These are phyloP conservation scores for Dynastes maya DNA, from an alignment of 2,888 invertebrate species.

Conservation along the genomic window DNA sequence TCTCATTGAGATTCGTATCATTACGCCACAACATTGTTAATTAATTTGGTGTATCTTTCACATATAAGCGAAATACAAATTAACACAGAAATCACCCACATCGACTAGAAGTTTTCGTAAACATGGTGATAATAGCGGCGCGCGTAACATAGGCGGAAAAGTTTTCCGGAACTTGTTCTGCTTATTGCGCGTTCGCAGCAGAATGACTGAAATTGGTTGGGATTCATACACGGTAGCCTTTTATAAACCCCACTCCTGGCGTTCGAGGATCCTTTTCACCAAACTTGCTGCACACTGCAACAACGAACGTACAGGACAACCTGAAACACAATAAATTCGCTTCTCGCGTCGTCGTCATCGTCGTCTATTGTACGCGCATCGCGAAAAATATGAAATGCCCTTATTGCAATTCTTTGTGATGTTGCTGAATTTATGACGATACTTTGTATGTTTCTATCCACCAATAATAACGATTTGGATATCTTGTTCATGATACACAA, in stretches of 20 bases:
- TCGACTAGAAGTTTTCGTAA: constrained; percentile 14
- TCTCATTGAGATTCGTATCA: constrained; percentile 39
- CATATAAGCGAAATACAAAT: neutral
- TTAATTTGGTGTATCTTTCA: neutral
- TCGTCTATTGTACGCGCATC: neutral
- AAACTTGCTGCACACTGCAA: constrained; percentile 26
- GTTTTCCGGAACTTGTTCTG: constrained; percentile 38
- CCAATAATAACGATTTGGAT: no score
- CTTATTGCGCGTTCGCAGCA: constrained; percentile 43
- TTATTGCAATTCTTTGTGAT: neutral
- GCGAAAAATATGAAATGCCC: constrained; percentile 10
- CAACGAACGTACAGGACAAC: neutral
- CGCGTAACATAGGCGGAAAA: constrained; percentile 27
- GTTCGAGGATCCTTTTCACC: constrained; percentile 42
- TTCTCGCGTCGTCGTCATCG: neutral
- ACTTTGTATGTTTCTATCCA: no score
- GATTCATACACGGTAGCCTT: constrained; percentile 42
- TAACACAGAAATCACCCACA: constrained; percentile 12
- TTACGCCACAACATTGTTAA: constrained; percentile 34
- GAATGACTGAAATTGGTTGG: constrained; percentile 43
- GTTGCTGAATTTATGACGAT: neutral
- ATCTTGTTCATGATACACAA: no score
- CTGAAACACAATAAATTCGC: constrained; percentile 22
- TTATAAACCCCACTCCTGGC: constrained; percentile 43
- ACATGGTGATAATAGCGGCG: neutral